Evolutionary conservation across 2,797 vertebrate species (phyloP), one percentile per base, ranked within the genome.

Genomic region (Picus viridis): DNA sequence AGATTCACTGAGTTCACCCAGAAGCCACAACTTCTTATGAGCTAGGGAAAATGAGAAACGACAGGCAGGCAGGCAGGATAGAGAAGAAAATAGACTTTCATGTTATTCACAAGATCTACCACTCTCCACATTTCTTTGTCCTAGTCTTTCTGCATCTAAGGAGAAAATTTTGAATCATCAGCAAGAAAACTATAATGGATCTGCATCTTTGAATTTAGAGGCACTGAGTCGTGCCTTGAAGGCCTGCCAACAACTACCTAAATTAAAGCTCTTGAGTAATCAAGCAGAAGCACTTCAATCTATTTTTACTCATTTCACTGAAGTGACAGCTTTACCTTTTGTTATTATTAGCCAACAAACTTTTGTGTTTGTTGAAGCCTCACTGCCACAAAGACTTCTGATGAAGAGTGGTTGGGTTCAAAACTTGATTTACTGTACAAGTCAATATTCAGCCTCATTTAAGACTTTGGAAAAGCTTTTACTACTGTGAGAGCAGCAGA

Each of bases 241-340:
- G 32, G 22, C 8, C 69, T 93, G 86, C 36, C 86, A 93, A 58
- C n/a, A 75, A 1, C n/a, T 53, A 39, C 47, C 23, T 86, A 74
- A 82, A 83, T 83, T 88, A 63, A 85, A 86, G 22, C 51, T 64
- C 64, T 84, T 51, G 54, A 93, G 45, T 64, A 88, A 88, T 76
- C 77, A 94, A 30, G 45, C 14, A 51, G 49, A 85, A 71, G 3
- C n/a, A 2, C 61, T 94, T 84, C n/a, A 61, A 79, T 79, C 15
- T 89, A 77, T 80, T 94, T 94, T 89, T 84, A 62, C 22, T 45
- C 18, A 0, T 79, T 90, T 72, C 26, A 65, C 15, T 63, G 17
- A 65, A 86, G 59, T 13, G 26, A 49, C 34, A 73, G 13, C 26
- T 59, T 92, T 39, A 49, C 12, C 12, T 81, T 89, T 77, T 56